phyloP scores from a whole-genome alignment of 2,888 invertebrate species.

The Margaritifera margaritifera region DNA sequence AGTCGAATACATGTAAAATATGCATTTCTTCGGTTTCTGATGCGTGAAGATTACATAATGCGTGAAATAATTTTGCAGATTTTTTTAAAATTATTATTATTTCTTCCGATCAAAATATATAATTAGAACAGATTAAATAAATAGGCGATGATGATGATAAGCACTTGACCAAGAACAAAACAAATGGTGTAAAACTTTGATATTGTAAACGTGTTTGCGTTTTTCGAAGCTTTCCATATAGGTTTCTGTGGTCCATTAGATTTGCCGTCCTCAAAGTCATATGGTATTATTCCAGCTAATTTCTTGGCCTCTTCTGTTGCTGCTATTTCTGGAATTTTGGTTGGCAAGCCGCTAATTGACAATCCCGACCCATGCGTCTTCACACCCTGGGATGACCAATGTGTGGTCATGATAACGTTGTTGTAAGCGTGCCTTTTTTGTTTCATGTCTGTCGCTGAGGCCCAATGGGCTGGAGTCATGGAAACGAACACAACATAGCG shows the following conservation, averaged over 20 bases:
- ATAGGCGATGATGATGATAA: no score
- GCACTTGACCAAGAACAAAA: no score
- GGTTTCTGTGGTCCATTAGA: slow-evolving; percentile 20
- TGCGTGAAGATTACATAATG: no score
- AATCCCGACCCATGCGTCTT: background rate
- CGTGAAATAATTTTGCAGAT: no score
- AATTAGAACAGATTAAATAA: no score
- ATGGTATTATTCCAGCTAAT: slow-evolving; percentile 25
- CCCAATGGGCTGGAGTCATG: slow-evolving; percentile 51
- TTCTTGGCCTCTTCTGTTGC: slow-evolving; percentile 35
- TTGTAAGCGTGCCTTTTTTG: slow-evolving; percentile 37
- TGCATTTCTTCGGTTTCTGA: no score
- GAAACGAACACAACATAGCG: slow-evolving; percentile 46
- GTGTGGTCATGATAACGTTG: slow-evolving; percentile 31
- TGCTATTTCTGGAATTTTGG: slow-evolving; percentile 37
- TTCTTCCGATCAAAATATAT: no score
- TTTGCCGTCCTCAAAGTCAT: slow-evolving; percentile 32
- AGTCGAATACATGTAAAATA: no score
- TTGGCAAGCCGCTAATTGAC: background rate
- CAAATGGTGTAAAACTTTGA: no score
- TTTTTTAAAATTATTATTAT: no score
- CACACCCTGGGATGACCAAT: slow-evolving; percentile 42
- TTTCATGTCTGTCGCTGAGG: slow-evolving; percentile 25
- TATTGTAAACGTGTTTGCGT: no score
- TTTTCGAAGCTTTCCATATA: no score